phyloP scores from a whole-genome alignment of 2,797 vertebrate genomes.

The Sebastes wilsoni region DNA sequence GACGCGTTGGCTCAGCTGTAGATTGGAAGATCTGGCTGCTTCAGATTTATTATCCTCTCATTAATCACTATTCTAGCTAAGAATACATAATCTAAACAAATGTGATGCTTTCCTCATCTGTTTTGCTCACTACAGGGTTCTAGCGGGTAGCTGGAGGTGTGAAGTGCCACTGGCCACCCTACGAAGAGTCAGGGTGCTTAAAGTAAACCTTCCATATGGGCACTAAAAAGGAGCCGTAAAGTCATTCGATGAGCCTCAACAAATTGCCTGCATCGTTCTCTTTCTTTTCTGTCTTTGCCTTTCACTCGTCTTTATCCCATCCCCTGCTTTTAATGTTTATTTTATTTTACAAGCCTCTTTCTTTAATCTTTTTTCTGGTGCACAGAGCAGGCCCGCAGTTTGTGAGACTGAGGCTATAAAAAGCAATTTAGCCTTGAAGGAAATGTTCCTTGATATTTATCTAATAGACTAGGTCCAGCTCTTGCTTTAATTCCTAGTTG shows the following conservation, averaged over 20 bases:
- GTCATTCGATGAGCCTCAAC: constrained; percentile 5
- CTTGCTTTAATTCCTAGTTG: constrained; percentile 17
- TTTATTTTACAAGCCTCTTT: constrained; percentile 23
- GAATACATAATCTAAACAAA: constrained; percentile 18
- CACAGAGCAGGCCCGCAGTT: constrained; percentile 1
- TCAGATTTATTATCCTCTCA: constrained; percentile 34
- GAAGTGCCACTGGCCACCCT: background rate
- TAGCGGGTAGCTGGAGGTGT: background rate
- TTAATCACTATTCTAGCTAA: constrained; percentile 22
- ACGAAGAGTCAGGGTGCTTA: background rate
- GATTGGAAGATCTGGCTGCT: constrained; percentile 43
- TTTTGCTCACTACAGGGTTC: constrained; percentile 7
- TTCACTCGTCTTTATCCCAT: background rate
- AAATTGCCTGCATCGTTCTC: background rate
- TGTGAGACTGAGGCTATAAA: constrained; percentile 35
- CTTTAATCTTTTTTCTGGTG: background rate
- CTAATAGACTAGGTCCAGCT: constrained; percentile 17
- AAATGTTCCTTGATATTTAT: constrained; percentile 31
- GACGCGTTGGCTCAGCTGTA: constrained; percentile 15
- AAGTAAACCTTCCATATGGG: background rate
- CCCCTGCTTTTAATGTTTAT: background rate
- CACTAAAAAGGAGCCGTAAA: constrained; percentile 3
- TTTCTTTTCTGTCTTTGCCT: background rate
- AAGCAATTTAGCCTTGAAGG: constrained; percentile 35
- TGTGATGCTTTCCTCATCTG: constrained; percentile 6